phyloP scores from a whole-genome alignment of 2,113 vertebrate genomes.

The Todiramphus saurophagus region DNA sequence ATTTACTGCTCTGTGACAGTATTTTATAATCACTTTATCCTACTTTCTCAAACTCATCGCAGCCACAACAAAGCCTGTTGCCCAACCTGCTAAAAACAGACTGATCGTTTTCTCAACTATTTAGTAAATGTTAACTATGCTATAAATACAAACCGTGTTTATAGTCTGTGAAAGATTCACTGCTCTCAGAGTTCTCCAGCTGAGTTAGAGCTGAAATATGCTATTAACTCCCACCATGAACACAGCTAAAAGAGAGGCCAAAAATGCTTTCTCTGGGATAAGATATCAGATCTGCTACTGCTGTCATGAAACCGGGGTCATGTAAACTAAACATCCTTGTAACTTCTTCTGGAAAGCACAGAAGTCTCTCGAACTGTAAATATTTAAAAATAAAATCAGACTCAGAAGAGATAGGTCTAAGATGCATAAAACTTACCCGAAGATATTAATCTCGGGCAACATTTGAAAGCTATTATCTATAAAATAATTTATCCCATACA shows the following conservation, averaged over 20 bases:
- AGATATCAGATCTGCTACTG: slow-evolving; percentile 79
- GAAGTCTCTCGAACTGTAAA: slow-evolving; percentile 62
- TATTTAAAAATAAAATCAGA: slow-evolving; percentile 60
- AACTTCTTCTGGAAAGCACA: slow-evolving; percentile 68
- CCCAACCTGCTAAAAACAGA: slow-evolving; percentile 66
- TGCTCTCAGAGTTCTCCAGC: slow-evolving; percentile 62
- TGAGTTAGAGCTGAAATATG: slow-evolving; percentile 68
- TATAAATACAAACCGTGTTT: slow-evolving; percentile 80
- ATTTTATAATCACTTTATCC: slow-evolving; percentile 25
- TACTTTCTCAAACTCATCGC: slow-evolving; percentile 34
- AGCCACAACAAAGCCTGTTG: slow-evolving; percentile 56
- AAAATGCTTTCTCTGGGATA: slow-evolving; percentile 78
- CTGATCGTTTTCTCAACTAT: slow-evolving; percentile 67
- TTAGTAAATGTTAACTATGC: slow-evolving; percentile 77
- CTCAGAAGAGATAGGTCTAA: slow-evolving; percentile 40
- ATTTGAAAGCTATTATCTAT: slow-evolving; percentile 19
- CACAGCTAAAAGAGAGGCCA: slow-evolving; percentile 70
- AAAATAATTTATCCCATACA: slow-evolving; percentile 3
- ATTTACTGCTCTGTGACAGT: slow-evolving; percentile 34
- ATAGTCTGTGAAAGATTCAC: slow-evolving; percentile 78
- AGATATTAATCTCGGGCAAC: slow-evolving; percentile 34
- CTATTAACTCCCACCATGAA: slow-evolving; percentile 73
- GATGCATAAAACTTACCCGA: slow-evolving; percentile 47
- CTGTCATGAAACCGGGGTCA: slow-evolving; percentile 75
- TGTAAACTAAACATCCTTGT: slow-evolving; percentile 74